These are phyloP conservation scores for Ormyrus labotus DNA, from an alignment of 2,888 invertebrate species.

Conservation along the genomic window DNA sequence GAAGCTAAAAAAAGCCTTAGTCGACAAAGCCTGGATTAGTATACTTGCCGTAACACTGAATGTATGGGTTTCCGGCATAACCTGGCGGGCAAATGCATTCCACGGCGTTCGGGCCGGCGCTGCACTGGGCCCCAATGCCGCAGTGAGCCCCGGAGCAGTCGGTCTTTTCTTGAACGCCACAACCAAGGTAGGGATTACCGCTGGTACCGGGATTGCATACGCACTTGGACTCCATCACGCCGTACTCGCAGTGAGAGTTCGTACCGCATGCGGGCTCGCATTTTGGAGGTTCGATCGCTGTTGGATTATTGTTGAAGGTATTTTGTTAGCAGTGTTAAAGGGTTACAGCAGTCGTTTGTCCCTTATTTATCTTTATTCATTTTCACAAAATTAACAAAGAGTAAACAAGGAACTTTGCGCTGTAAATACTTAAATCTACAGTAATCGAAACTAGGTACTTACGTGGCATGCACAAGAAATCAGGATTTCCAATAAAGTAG, in stretches of 20 bases:
- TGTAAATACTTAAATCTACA: neutral
- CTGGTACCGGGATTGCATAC: slow-evolving; percentile 89
- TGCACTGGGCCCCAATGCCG: slow-evolving; percentile 88
- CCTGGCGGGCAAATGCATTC: slow-evolving; percentile 91
- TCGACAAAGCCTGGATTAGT: slow-evolving; percentile 52
- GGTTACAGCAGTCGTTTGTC: neutral
- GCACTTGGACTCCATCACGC: slow-evolving; percentile 83
- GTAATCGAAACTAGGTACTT: slow-evolving; percentile 76
- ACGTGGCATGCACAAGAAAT: slow-evolving; percentile 94
- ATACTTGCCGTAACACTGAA: slow-evolving; percentile 83
- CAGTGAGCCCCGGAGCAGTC: slow-evolving; percentile 85
- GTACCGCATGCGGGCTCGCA: slow-evolving; percentile 89
- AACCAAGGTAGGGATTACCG: slow-evolving; percentile 92
- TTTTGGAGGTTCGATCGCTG: slow-evolving; percentile 86
- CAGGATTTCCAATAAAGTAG: slow-evolving; percentile 92
- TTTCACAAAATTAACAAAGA: neutral
- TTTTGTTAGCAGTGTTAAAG: slow-evolving; percentile 31
- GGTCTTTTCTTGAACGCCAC: slow-evolving; percentile 83
- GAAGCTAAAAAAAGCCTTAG: slow-evolving; percentile 49
- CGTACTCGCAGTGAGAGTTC: slow-evolving; percentile 93
- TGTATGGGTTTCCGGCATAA: slow-evolving; percentile 90
- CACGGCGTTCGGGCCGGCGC: slow-evolving; percentile 84
- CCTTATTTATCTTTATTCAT: neutral
- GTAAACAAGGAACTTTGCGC: neutral
- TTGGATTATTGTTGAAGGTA: slow-evolving; percentile 62